Base-by-base conservation (phyloP, 2,797 vertebrate genomes). In the Emys orbicularis region DNA sequence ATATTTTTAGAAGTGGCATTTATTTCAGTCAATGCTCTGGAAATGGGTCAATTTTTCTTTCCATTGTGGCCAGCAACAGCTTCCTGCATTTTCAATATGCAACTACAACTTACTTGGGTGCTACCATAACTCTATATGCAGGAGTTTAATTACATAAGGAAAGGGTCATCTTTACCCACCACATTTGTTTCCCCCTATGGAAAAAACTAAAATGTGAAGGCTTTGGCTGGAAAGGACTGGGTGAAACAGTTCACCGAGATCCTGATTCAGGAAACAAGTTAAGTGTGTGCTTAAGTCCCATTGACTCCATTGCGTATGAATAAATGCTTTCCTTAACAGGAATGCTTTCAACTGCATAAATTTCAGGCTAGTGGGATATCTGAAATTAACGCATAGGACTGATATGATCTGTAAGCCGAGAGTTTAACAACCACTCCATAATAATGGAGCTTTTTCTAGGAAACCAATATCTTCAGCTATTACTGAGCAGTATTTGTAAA, bases 191-290 rank as follows among this genome's bases (percentile, higher is more conserved):
- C 10, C 83, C 54, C 77, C 80, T 8, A 29, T 87, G 81, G 47
- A 92, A 6, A 49, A 4, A 12, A 50, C 1, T n/a, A 31, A 5
- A 41, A 34, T 83, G 47, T 11, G 76, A 16, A 0, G 2, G 56
- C 41, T 95, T 82, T 89, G 53, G 25, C 23, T 90, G 44, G 87
- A 86, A 87, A 81, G 57, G 91, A 83, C n/a, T 49, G 82, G 91
- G 68, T 12, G 11, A 41, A 41, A 72, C 68, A 72, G 92, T 1
- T 84, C 90, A 49, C 7, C 5, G 27, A 94, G 90, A 34, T 34
- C 31, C 37, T 87, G 4, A 52, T 91, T 88, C 57, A 85, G 86
- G n/a, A 93, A 90, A 80, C 5, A 84, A 94, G 18, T 83, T 34
- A 83, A 61, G 21, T 5, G 8, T 23, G 13, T 82, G 9, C 41